These are phyloP conservation scores for Hemicrepidius hirtus DNA, from an alignment of 2,888 invertebrate species.

Conservation along the genomic window DNA sequence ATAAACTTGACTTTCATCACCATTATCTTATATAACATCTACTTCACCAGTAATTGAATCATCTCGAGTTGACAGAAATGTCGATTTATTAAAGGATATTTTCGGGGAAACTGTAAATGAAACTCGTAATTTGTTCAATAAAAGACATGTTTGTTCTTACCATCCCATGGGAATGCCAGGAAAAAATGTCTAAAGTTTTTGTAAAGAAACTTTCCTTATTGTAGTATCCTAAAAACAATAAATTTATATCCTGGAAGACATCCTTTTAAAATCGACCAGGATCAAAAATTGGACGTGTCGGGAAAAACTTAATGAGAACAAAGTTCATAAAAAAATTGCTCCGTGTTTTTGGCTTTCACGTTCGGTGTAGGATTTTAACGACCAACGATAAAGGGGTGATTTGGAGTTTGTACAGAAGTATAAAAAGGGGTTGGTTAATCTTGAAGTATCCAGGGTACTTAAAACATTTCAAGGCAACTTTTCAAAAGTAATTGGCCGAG, in stretches of 20 bases:
- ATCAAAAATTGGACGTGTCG: neutral
- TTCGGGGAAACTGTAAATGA: slow-evolving; percentile 17
- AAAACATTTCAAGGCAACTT: slow-evolving; percentile 24
- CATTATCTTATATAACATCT: slow-evolving; percentile 47
- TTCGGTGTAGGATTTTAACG: slow-evolving; percentile 32
- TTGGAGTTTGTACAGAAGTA: slow-evolving; percentile 20
- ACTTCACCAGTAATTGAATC: slow-evolving; percentile 44
- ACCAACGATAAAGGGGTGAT: slow-evolving; percentile 10
- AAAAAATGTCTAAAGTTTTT: slow-evolving; percentile 1
- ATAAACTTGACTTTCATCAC: slow-evolving; percentile 38
- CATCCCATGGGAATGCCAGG: neutral
- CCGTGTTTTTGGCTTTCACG: slow-evolving; percentile 9
- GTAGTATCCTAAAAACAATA: neutral
- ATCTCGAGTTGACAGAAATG: slow-evolving; percentile 33
- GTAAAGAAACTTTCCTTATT: neutral
- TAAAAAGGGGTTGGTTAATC: slow-evolving; percentile 27
- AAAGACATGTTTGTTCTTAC: neutral
- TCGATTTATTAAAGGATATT: slow-evolving; percentile 34
- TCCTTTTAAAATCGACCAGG: neutral
- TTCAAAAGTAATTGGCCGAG: slow-evolving; percentile 22
- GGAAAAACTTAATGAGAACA: neutral
- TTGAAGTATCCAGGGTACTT: slow-evolving; percentile 20
- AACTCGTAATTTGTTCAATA: slow-evolving; percentile 29
- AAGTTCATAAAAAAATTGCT: slow-evolving; percentile 25
- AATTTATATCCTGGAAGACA: neutral